Evolutionary conservation across 2,113 vertebrate species (phyloP), one percentile per base, ranked within the genome.

Genomic region (Phyllopteryx taeniolatus): DNA sequence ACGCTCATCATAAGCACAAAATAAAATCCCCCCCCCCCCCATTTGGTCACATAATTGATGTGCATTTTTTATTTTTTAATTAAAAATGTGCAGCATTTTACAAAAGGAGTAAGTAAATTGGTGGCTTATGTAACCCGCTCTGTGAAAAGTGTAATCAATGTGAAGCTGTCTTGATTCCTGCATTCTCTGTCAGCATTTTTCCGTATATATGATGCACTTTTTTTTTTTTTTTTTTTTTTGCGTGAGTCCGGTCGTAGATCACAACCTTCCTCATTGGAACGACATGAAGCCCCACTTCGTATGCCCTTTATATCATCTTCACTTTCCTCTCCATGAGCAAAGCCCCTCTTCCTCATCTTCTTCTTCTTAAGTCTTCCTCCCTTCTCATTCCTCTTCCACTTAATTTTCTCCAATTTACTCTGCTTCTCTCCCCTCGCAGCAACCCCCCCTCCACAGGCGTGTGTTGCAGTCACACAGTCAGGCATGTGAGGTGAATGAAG

Each of bases 401-500:
- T 80, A 81, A 84, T 90, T 87, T 89, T 85, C 84, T 87, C 70
- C 83, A 86, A 90, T 91, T 91, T 91, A 82, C 84, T 87, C 61
- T 70, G 82, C 85, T 82, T 61, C 81, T 78, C 79, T 70, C 57
- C 60, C 71, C 83, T 72, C 64, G 4, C 70, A 71, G 68, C 4
- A 39, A 39, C 35, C 70, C 60, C 74, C 78, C 71, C 76, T 79
- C 81, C 76, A 74, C 80, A 72, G 81, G 81, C 79, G 71, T 86
- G 87, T 84, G 87, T 84, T 76, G 79, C 79, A 87, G 89, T 92
- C 91, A 93, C 90, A 90, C 75, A 89, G 86, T 83, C 82, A 87
- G 75, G 87, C 88, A 92, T 86, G 89, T 91, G 91, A 92, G 87
- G 89, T 90, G 84, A 89, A 86, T 90, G 83, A 89, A 86, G 67